These are phyloP conservation scores for Eucidaris tribuloides DNA, from an alignment of 35 echinoderm and acorn worm species.

Conservation along the genomic window DNA sequence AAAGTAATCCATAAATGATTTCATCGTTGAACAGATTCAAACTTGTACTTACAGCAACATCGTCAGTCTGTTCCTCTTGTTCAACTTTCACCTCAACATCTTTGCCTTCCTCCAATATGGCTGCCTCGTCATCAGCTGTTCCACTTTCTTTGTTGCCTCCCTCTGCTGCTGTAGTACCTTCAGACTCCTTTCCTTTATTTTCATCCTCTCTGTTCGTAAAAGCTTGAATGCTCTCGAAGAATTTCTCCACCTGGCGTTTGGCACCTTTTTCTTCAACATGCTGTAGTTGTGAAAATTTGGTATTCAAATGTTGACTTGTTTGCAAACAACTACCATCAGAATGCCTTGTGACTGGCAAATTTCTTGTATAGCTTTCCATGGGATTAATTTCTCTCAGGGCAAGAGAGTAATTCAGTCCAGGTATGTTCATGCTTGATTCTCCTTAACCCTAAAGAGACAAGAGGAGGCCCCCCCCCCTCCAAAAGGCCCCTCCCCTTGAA, in stretches of 20 bases:
- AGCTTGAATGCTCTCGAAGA: slow-evolving; percentile 29
- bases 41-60: background rate
- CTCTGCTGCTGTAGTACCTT: background rate
- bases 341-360: background rate
- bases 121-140: background rate
- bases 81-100: background rate
- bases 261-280: slow-evolving; percentile 56
- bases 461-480: background rate
- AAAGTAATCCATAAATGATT: background rate
- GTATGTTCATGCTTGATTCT: background rate
- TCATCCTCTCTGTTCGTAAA: background rate
- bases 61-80: background rate
- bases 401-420: background rate
- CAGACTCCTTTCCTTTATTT: background rate
- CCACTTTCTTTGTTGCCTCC: background rate
- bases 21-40: background rate
- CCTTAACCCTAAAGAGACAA: background rate
- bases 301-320: background rate
- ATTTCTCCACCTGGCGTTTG: slow-evolving; percentile 52
- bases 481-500: no score
- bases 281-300: background rate
- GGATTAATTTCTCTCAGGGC: background rate
- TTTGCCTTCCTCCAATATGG: background rate
- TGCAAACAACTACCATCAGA: background rate
- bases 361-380: background rate